Evolutionary conservation across 1,140 invertebrate species (phyloP), one percentile per base, ranked within the genome.

Genomic region (Heliconius nattereri): DNA sequence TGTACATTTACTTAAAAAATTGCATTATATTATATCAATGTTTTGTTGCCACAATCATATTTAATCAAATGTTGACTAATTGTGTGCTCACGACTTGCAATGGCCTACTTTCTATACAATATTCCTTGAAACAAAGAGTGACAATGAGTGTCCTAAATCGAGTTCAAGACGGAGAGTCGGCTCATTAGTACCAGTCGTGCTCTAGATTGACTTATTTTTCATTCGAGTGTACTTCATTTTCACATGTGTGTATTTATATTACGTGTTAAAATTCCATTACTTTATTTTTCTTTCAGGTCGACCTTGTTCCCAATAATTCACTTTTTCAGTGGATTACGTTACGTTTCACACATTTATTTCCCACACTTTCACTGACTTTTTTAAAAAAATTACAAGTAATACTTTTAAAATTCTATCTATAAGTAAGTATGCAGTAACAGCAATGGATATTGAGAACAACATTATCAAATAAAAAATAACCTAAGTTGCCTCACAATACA

Each of bases 111-210:
- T 76, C 66, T 60, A 37, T 40, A 75, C n/a, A 66, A 66, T 83
- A 86, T 86, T 83, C 81, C 86, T 81, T 86, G 83, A 85, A 85
- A 78, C 76, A 81, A 70, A 37, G 78, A 66, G 72, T 81, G 80
- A 78, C 79, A 81, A 49, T 79, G 40, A 49, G 73, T 84, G 85
- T 84, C 85, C 84, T 85, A 85, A 79, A 85, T 87, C 78, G 83
- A 85, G 83, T 81, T 78, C 81, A 81, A 77, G 72, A 35, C 82
- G 76, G 81, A 78, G 79, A 76, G 37, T 66, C 52, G 80, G 70
- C 85, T 87, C 86, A 88, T 90, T 86, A 86, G 84, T 86, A 85
- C 81, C 83, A 86, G 88, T 87, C 88, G 86, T 82, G 87, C 83
- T 87, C 83, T 84, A 86, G 87, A 89, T 86, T 83, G 74, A 84